Evolutionary conservation across 1,140 invertebrate genomes (phyloP), one percentile per base, ranked within the genome.

Genomic region (Atta cephalotes): DNA sequence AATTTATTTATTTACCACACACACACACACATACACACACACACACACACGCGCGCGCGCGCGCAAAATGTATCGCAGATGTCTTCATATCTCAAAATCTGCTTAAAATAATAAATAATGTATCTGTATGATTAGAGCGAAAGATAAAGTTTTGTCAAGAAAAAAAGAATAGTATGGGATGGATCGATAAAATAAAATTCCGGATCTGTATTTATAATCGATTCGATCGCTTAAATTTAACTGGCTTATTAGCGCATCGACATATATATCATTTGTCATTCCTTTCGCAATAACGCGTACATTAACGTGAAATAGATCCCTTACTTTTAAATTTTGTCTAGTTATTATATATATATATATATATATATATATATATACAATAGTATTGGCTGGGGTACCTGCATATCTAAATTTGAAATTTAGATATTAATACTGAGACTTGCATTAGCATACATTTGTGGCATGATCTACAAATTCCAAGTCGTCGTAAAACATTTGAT

Each of bases 401-500:
- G n/a, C 21, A 18, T 77, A 18, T 39, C 21, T 58, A 14, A 71
- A 71, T 84, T 62, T 71, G 14, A 10, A 71, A 71, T n/a, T 84
- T 62, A 60, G 3, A 49, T 56, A 25, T 60, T 81, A 58, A 81
- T 51, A 76, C 2, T 4, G 10, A 16, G 49, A 49, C 39, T 62
- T 9, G 56, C 70, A 76, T 62, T 74, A 74, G 31, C 78, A 56
- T 81, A 60, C 25, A 74, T 72, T 82, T 72, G 21, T 39, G 53
- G 16, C 4, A 49, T 31, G 28, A 68, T 51, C 66, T 58, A 58
- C 35, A 25, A 76, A 84, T 63, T 84, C 3, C 35, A 53, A 60
- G 25, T 35, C 39, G 14, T 74, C 39, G 18, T 74, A 18, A 31
- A 62, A 49, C 18, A 12, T 49, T 51, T 76, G 70, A 84, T 84